Base-by-base conservation (phyloP, 2,797 vertebrate genomes). In the Eidolon dupreanum region DNA sequence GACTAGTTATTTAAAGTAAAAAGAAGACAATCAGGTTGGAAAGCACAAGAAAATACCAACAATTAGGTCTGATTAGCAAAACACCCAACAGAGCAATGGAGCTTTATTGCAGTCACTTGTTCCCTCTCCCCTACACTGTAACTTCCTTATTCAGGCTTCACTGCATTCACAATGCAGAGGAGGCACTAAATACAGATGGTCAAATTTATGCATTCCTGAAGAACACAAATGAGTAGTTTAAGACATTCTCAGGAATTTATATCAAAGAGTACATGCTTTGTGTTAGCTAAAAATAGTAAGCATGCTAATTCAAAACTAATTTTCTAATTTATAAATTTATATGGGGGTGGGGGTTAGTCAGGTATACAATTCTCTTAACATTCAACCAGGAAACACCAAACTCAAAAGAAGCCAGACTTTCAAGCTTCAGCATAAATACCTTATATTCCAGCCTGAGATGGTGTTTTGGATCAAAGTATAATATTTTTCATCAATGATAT, bases 301-400 rank as follows among this genome's bases (percentile, higher is more conserved):
- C 46, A 93, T 28, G 26, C 26, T 86, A 16, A 61, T 38, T 71
- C 17, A 78, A 88, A 85, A 49, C 31, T 13, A 61, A 55, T 63
- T 71, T 91, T 28, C 31, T 93, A 53, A 93, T 51, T 59, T 82
- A 85, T 28, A 77, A 94, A 83, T 46, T 73, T 46, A 46, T 8
- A 73, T 73, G 3, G 53, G 19, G 26, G 24, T 24, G 38, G 3
- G 7, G 28, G 12, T 12, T 12, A 2, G 71, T 71, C 31, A 43
- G 33, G 59, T 9, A 17, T n/a, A n/a, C 38, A 11, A 51, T 10
- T 11, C 53, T 59, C 49, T 59, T 53, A 46, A 77, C 57, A 68
- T 3, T 61, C 71, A 73, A 11, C 55, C n/a, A 31, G 63, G 1
- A 41, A 22, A 51, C 8, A 53, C 33, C 65, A 33, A 41, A 38